Base-by-base conservation (phyloP, 2,113 vertebrate genomes). In the Microtus richardsoni region DNA sequence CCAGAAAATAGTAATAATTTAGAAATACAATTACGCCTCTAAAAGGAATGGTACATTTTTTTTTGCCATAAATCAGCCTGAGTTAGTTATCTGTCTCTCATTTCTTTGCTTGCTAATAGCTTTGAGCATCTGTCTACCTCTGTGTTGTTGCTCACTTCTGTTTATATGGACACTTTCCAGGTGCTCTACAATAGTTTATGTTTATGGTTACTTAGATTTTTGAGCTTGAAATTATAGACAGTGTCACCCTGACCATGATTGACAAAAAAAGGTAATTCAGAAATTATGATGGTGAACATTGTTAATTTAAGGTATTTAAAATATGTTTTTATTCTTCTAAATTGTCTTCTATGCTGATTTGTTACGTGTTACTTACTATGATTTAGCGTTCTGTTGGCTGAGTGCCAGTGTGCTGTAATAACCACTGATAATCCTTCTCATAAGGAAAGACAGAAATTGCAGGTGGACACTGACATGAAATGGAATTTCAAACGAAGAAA, bases 51-150 rank as follows among this genome's bases (percentile, higher is more conserved):
- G 47, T 19, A 66, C 19, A 82, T 19, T 14, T 58, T 49, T 92
- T 19, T 14, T 58, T 49, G 94, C 21, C 4, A 12, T 87, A 84
- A 83, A 83, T 95, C 87, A 87, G 9, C n/a, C 41, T 77, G 92
- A 58, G 74, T 70, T 14, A 58, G 74, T 70, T 14, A 33, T 54
- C 9, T 16, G 54, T 36, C 62, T 24, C n/a, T 88, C 44, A 52
- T 86, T 91, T 90, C 83, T 88, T 96, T 89, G 49, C 86, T 85
- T 82, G 41, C 71, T 85, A 58, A 71, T 96, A 89, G 36, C 9
- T 83, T 19, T 36, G 26, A 19, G 90, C 79, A 83, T 41, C 10
- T 41, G 21, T 41, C 71, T 80, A 47, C 71, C 86, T n/a, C 36
- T 74, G 4, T 91, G 39, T 68, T 91, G 19, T 68, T 93, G 58